These are phyloP conservation scores for Petrolisthes manimaculis DNA, from an alignment of 2,888 invertebrate species.

Conservation along the genomic window DNA sequence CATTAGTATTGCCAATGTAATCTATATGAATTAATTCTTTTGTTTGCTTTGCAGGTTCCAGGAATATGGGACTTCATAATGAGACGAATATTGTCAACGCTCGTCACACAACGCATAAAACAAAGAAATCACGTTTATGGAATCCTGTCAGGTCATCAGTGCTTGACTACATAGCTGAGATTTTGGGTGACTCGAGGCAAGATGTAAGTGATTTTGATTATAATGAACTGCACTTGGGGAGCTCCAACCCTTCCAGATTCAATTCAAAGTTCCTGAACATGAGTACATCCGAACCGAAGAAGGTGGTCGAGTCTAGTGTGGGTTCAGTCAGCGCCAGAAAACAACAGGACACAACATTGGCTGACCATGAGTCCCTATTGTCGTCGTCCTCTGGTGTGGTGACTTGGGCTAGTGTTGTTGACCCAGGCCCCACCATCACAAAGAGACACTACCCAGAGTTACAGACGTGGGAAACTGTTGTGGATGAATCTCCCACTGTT, in stretches of 20 bases:
- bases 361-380: not conserved
- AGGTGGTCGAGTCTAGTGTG: not conserved
- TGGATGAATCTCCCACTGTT: not conserved
- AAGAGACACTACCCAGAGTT: not conserved
- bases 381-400: not conserved
- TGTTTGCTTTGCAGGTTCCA: not conserved
- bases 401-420: not conserved
- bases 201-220: not conserved
- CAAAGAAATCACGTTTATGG: not conserved
- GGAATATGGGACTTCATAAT: not conserved
- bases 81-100: not conserved
- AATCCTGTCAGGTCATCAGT: not conserved
- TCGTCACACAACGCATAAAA: not conserved
- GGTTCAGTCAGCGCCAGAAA: not conserved
- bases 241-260: not conserved
- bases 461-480: not conserved
- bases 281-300: not conserved
- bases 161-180: not conserved
- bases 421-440: conserved; percentile 1
- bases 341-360: not conserved
- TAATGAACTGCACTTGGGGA: not conserved
- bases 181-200: not conserved
- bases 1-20: too few relatives aligned
- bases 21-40: too few relatives aligned
- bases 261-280: conserved; percentile 1